These are phyloP conservation scores for Tuberolachnus salignus DNA, from an alignment of 2,888 invertebrate species.

Conservation along the genomic window DNA sequence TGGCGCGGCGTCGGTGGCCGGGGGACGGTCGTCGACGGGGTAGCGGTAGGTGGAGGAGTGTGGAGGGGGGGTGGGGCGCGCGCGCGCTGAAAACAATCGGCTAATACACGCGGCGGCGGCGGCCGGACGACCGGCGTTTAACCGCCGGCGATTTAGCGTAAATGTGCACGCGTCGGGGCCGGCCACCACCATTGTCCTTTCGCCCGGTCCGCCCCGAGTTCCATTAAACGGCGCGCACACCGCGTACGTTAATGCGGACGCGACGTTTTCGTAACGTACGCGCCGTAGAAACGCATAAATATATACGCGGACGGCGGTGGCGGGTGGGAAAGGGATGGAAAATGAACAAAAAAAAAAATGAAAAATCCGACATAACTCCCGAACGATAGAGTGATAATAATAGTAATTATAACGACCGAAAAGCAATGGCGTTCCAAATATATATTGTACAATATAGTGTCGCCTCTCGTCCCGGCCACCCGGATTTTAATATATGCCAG, in stretches of 20 bases:
- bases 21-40: background rate
- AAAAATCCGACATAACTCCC: too few relatives aligned
- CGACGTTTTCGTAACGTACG: too few relatives aligned
- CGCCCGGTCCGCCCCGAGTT: background rate
- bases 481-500: background rate
- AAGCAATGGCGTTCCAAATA: too few relatives aligned
- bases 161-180: background rate
- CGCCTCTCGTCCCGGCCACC: background rate
- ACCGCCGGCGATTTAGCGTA: slow-evolving; percentile 8
- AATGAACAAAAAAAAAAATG: too few relatives aligned
- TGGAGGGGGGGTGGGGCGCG: background rate
- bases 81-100: slow-evolving; percentile 24
- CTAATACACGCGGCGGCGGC: background rate
- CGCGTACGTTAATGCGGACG: too few relatives aligned
- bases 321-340: too few relatives aligned
- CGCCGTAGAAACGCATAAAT: background rate
- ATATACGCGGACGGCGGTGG: background rate
- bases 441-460: too few relatives aligned
- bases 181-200: slow-evolving; percentile 12
- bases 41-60: background rate
- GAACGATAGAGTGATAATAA: slow-evolving; percentile 17
- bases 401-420: slow-evolving; percentile 25
- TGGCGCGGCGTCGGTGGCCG: background rate
- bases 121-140: slow-evolving; percentile 16
- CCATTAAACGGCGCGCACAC: slow-evolving; percentile 17